A percentile compares a stretch with the other conserved stretches of the same genome.
These are phyloP conservation scores for Ailurus styani DNA, from an alignment of 2,113 vertebrate genomes.

Conservation along the genomic window DNA sequence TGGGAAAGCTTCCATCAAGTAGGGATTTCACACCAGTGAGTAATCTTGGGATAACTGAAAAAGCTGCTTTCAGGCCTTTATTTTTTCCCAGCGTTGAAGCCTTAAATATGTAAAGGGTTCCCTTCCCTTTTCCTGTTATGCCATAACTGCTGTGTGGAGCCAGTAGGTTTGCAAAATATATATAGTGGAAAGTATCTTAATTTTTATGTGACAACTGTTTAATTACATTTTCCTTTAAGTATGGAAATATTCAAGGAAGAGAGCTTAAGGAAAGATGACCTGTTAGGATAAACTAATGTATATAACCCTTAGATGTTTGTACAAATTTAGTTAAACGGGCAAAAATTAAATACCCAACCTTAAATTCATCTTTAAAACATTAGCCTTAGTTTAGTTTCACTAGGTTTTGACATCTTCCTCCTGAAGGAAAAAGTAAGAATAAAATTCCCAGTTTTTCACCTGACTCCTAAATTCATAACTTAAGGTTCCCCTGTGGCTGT, in stretches of 20 bases:
- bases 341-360: slow-evolving; percentile 18
- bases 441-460: background rate
- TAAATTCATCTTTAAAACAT: slow-evolving; percentile 22
- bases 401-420: background rate
- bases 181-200: background rate
- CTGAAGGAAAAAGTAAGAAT: background rate
- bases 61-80: background rate
- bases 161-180: background rate
- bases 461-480: background rate
- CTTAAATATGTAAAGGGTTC: slow-evolving; percentile 40
- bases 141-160: slow-evolving; percentile 6
- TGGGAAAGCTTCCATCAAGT: slow-evolving; percentile 47
- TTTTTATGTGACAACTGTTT: background rate
- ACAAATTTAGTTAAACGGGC: slow-evolving; percentile 1
- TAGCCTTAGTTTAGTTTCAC: slow-evolving; percentile 28
- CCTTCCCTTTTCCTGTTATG: background rate
- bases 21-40: slow-evolving; percentile 54
- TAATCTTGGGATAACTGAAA: background rate
- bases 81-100: slow-evolving; percentile 54
- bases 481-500: background rate
- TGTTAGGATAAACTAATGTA: slow-evolving; percentile 8
- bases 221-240: slow-evolving; percentile 15
- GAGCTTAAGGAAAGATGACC: background rate
- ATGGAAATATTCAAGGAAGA: slow-evolving; percentile 32
- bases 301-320: slow-evolving; percentile 1